Conservation (phyloP, 2,113 vertebrate genomes). For the Corydoras sp. region DNA sequence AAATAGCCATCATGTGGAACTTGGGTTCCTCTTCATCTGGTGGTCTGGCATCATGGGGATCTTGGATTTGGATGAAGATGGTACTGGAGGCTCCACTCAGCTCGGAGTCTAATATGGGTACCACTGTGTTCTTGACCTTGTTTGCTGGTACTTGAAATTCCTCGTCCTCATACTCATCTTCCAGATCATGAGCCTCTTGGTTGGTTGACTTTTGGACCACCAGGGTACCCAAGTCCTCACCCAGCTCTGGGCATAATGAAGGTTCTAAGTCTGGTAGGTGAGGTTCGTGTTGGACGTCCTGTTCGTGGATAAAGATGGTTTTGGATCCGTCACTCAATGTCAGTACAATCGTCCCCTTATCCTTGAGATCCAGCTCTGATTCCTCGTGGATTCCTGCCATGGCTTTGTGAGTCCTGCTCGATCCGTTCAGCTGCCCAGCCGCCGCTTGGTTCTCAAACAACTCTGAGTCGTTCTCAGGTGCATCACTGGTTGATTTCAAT, state of each 20-base stretch:
- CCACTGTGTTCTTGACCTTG: too few relatives aligned
- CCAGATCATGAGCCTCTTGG: too few relatives aligned
- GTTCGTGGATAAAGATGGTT: too few relatives aligned
- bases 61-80: background rate
- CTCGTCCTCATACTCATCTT: too few relatives aligned
- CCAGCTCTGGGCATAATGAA: slow-evolving; percentile 36
- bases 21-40: background rate
- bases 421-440: slow-evolving; percentile 18
- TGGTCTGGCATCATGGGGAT: too few relatives aligned
- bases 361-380: background rate
- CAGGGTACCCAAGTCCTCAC: background rate
- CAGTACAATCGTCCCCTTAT: too few relatives aligned
- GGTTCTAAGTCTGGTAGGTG: background rate
- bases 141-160: too few relatives aligned
- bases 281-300: too few relatives aligned
- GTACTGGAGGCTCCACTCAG: too few relatives aligned
- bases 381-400: background rate
- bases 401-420: background rate
- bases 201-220: too few relatives aligned
- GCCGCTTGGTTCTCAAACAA: background rate
- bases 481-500: background rate
- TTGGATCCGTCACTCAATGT: too few relatives aligned
- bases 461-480: background rate
- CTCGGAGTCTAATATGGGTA: too few relatives aligned
- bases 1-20: background rate